Evolutionary conservation across 2,888 invertebrate species (phyloP).

Genomic region (Ectemnius continuus): DNA sequence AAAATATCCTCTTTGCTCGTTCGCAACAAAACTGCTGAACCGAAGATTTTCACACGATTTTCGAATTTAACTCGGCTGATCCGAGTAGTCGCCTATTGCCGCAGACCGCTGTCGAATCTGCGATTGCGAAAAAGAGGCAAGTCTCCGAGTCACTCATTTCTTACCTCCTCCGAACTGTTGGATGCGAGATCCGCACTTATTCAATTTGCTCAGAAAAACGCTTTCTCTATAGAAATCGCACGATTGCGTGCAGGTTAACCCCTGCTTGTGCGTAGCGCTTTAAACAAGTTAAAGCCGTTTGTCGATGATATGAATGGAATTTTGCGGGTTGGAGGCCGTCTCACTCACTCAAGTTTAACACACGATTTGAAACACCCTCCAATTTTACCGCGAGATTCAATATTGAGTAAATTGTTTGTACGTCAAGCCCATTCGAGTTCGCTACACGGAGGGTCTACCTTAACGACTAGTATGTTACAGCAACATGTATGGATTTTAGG

Average conservation of each 20-base stretch:
- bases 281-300: neutral
- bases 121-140: neutral
- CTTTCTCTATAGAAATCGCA: neutral
- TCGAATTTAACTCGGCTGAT: neutral
- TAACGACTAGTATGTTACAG: neutral
- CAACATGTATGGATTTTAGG: neutral
- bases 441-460: neutral
- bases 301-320: neutral
- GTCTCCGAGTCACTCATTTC: neutral
- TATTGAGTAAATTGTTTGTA: neutral
- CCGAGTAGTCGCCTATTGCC: neutral
- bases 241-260: neutral
- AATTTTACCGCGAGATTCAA: neutral
- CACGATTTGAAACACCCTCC: neutral
- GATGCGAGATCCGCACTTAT: neutral
- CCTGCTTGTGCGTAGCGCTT: neutral
- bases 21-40: neutral
- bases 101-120: neutral
- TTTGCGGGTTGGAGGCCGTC: slow-evolving; percentile 1
- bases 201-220: neutral
- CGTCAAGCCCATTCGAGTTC: neutral
- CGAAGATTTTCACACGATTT: neutral
- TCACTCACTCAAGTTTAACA: neutral
- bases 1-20: neutral
- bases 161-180: neutral